These are phyloP conservation scores for Crotalus horridus DNA, from an alignment of 2,113 vertebrate species.

Conservation along the genomic window DNA sequence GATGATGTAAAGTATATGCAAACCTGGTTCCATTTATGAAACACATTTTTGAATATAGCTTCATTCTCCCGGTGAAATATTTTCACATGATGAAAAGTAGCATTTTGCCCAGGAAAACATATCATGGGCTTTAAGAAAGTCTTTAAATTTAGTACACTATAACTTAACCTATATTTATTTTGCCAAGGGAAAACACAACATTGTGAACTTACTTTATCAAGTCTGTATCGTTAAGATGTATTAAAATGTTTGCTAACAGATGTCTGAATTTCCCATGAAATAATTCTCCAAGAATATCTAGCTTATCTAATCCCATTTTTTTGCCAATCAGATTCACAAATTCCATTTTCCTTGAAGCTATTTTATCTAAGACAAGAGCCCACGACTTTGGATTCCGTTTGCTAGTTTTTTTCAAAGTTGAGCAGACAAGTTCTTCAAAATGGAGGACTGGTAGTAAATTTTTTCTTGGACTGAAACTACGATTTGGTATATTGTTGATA, in stretches of 20 bases:
- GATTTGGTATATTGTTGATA: slow-evolving; percentile 55
- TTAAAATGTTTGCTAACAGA: slow-evolving; percentile 78
- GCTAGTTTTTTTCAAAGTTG: slow-evolving; percentile 75
- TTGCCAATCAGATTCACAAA: slow-evolving; percentile 86
- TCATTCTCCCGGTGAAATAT: background rate
- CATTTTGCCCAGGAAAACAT: background rate
- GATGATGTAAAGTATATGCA: background rate
- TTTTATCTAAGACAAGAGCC: slow-evolving; percentile 72
- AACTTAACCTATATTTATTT: background rate
- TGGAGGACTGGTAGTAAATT: slow-evolving; percentile 76
- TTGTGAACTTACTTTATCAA: slow-evolving; percentile 82
- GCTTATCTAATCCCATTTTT: slow-evolving; percentile 82
- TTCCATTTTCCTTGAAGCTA: slow-evolving; percentile 66
- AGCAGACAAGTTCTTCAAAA: slow-evolving; percentile 82
- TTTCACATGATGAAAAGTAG: background rate
- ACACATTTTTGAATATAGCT: background rate
- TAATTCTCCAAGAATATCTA: slow-evolving; percentile 82
- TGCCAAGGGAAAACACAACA: background rate
- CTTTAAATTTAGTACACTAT: background rate
- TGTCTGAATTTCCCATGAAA: slow-evolving; percentile 78
- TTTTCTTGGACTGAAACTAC: slow-evolving; percentile 54
- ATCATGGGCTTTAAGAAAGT: background rate
- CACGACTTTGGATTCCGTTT: slow-evolving; percentile 77
- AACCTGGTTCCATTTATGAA: background rate
- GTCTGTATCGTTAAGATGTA: slow-evolving; percentile 77